Base-by-base conservation (phyloP, 2,113 vertebrate species). In the Aspidoscelis tigris region DNA sequence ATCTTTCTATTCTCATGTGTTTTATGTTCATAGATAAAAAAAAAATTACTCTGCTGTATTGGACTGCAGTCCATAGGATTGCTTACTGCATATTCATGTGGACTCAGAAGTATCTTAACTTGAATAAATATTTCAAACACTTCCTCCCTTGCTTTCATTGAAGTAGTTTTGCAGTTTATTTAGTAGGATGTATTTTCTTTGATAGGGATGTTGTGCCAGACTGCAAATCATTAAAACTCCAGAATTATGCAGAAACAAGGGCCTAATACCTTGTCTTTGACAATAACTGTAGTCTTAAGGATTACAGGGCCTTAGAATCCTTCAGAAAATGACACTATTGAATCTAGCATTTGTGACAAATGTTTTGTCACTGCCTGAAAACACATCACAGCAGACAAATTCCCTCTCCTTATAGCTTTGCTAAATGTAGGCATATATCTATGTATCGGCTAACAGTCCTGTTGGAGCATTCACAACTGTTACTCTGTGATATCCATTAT, bases 401-500 rank as follows among this genome's bases (percentile, higher is more conserved):
- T 74, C 21, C 5, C 44, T 39, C 41, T 66, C 68, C 58, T 22
- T 61, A 68, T 24, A 41, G 2, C 39, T 3, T 74, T 85, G 14
- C 55, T 73, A 66, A 74, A 53, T 85, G 2, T 12, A 65, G 24
- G 9, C 12, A 43, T 74, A 20, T 7, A 82, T 20, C 50, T 55
- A 26, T 33, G 33, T 55, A 10, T 14, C 21, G 14, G 3, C 0
- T 10, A 4, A 39, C 4, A 3, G 0, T 0, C 26, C 11, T 50
- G 10, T 41, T 68, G 69, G 20, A 39, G 10, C 18, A 53, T 75
- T n/a, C 18, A 1, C 0, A 47, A 0, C 24, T 4, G 0, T 58
- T n/a, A 7, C 5, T 9, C 26, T 68, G 0, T 12, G 44, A 0
- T 0, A 0, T 0, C 43, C 3, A 5, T 0, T 1, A 0, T 61